Evolutionary conservation across 2,888 invertebrate genomes (phyloP).

Genomic region (Liodrosophila aerea): DNA sequence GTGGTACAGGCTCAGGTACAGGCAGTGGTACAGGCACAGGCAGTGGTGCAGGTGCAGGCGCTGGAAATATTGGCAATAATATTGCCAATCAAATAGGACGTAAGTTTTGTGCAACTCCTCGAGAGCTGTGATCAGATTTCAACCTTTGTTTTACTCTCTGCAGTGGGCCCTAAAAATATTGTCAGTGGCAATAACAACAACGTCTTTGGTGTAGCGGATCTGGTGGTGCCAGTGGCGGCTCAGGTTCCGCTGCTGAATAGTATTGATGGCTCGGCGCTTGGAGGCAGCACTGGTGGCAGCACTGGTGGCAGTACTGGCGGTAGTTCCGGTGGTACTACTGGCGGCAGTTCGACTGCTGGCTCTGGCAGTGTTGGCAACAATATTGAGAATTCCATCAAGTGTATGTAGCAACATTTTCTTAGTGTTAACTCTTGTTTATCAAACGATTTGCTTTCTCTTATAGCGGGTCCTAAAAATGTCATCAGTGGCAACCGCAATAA

Average conservation of each 20-base stretch:
- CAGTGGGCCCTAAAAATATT: conserved; percentile 11
- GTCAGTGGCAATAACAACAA: conserved; percentile 27
- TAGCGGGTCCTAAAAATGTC: conserved; percentile 19
- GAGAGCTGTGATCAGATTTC: no score
- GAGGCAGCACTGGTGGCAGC: not conserved
- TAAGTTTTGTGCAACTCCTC: conserved; percentile 5
- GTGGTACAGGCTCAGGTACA: conserved; percentile 1
- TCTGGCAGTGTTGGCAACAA: conserved; percentile 13
- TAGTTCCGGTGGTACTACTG: conserved; percentile 2
- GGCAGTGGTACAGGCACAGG: conserved; percentile 17
- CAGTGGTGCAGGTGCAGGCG: not conserved
- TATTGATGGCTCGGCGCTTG: conserved; percentile 3
- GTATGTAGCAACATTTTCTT: conserved; percentile 12
- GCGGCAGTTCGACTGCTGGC: not conserved
- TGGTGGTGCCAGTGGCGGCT: not conserved
- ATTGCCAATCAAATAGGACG: conserved; percentile 20
- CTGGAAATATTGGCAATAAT: conserved; percentile 12
- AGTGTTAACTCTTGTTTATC: not conserved
- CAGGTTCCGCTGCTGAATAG: conserved; percentile 11
- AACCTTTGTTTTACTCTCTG: not conserved
- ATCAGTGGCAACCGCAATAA: conserved; percentile 5
- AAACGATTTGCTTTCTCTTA: not conserved
- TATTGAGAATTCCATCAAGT: conserved; percentile 18
- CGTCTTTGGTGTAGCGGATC: conserved; percentile 10
- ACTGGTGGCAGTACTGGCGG: not conserved